Base-by-base conservation (phyloP, 1,140 invertebrate genomes). In the Oncopodura yosiiana region DNA sequence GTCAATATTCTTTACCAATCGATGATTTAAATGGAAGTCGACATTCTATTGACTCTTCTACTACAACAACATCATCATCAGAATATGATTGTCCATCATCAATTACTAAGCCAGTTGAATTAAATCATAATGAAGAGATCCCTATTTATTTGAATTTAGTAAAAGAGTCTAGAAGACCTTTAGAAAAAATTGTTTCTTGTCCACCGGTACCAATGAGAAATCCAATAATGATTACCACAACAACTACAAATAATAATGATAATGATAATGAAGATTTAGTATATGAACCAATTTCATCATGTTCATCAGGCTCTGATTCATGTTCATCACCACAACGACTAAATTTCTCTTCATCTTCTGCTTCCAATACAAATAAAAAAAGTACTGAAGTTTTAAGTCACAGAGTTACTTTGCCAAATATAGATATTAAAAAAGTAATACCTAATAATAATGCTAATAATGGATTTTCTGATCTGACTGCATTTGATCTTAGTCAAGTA, bases 221-320 rank as follows among this genome's bases (percentile, higher is more conserved):
- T 45, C 9, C 4, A 8, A 45, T 45, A 8, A 11, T 45, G 39
- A 42, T 9, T 6, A n/a, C 9, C 6, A 42, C 18, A 42, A 42
- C 39, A 9, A n/a, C 18, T 42, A 42, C 39, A 42, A 11, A 19
- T n/a, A n/a, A n/a, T n/a, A n/a, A n/a, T n/a, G 30, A 4, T 6
- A 36, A 6, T 26, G 30, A 49, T 42, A 18, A 8, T 14, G 34
- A 29, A 6, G 56, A 53, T 21, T 58, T 49, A 26, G 38, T 52
- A 12, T 58, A 58, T 23, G 56, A 58, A 41, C 27, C 43, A 0
- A 53, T 58, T n/a, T 52, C 55, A 16, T 58, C 34, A n/a, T n/a
- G n/a, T n/a, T n/a, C n/a, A n/a, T n/a, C n/a, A n/a, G n/a, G n/a
- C n/a, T n/a, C n/a, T n/a, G n/a, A n/a, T n/a, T n/a, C n/a, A n/a